A percentile compares a stretch with the other conserved stretches of the same genome.
These are phyloP conservation scores for Sander lucioperca DNA, from an alignment of 2,113 vertebrate species.

Conservation along the genomic window DNA sequence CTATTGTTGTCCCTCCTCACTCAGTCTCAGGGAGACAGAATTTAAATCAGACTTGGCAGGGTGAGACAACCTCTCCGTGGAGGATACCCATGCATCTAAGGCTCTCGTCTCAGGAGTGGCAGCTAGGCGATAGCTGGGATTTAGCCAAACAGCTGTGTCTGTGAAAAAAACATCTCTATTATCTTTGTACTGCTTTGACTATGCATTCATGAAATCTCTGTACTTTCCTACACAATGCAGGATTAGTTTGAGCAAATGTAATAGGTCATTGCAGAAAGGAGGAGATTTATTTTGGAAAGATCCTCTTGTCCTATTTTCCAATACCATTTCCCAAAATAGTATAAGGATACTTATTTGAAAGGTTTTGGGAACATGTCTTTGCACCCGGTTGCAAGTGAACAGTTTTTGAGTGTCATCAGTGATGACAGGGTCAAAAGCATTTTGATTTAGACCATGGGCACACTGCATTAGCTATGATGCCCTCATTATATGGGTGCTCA, in stretches of 20 bases:
- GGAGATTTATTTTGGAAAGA: slow-evolving; percentile 8
- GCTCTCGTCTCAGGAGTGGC: slow-evolving; percentile 54
- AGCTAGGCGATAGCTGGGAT: slow-evolving; percentile 39
- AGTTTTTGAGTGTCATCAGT: not conserved
- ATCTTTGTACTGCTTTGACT: slow-evolving; percentile 36
- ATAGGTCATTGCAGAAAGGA: slow-evolving; percentile 19
- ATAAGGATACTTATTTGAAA: not conserved
- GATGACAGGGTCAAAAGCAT: slow-evolving; percentile 1
- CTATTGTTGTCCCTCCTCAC: slow-evolving; percentile 45
- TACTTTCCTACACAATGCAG: slow-evolving; percentile 54
- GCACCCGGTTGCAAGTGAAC: not conserved
- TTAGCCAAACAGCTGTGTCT: slow-evolving; percentile 58
- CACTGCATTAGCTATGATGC: not conserved
- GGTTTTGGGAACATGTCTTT: slow-evolving; percentile 33
- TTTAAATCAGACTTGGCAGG: slow-evolving; percentile 63
- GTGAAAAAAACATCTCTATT: slow-evolving; percentile 41
- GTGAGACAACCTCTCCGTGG: slow-evolving; percentile 56
- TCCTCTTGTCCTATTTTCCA: slow-evolving; percentile 19
- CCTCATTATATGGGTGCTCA: slow-evolving; percentile 1
- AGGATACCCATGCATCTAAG: slow-evolving; percentile 43
- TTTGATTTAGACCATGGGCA: slow-evolving; percentile 9
- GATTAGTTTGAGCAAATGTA: slow-evolving; percentile 53
- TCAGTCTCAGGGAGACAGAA: slow-evolving; percentile 43
- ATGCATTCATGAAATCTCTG: slow-evolving; percentile 41
- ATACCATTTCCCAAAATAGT: not conserved